phyloP scores from a whole-genome alignment of 2,113 vertebrate genomes.

The Lonchura striata region DNA sequence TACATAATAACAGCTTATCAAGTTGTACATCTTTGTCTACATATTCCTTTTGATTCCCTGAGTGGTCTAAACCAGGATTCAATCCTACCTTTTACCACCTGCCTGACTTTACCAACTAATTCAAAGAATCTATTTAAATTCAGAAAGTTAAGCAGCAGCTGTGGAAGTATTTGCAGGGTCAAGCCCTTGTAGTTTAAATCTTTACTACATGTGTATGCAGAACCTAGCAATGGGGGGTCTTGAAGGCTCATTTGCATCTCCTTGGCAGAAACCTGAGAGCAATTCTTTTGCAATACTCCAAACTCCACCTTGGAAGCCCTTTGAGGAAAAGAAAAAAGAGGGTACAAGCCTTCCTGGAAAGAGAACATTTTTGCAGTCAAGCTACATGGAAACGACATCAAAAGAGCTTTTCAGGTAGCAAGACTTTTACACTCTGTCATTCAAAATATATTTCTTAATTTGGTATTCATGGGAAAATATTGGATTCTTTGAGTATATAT shows the following conservation, averaged over 20 bases:
- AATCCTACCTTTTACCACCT: neutral
- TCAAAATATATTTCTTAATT: neutral
- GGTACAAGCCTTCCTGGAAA: neutral
- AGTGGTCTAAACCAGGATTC: neutral
- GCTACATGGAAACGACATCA: neutral
- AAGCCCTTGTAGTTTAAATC: conserved; percentile 49
- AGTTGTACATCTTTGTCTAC: neutral
- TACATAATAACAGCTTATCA: neutral
- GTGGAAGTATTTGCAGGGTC: conserved; percentile 59
- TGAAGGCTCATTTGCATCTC: conserved; percentile 35
- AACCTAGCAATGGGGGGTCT: conserved; percentile 44
- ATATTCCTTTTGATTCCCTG: neutral
- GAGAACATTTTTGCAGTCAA: neutral
- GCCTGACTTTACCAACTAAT: neutral
- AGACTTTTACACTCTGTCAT: neutral
- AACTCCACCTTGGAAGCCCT: neutral
- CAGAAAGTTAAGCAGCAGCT: conserved; percentile 32
- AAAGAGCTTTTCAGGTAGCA: neutral
- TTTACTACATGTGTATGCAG: conserved; percentile 40
- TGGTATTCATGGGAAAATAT: neutral
- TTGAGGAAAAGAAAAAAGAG: neutral
- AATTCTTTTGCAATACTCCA: neutral
- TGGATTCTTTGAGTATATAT: neutral
- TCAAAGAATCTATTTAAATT: conserved; percentile 47
- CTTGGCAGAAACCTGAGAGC: conserved; percentile 1